Evolutionary conservation across 1,140 invertebrate genomes (phyloP).

Genomic region (Tigriopus japonicus): DNA sequence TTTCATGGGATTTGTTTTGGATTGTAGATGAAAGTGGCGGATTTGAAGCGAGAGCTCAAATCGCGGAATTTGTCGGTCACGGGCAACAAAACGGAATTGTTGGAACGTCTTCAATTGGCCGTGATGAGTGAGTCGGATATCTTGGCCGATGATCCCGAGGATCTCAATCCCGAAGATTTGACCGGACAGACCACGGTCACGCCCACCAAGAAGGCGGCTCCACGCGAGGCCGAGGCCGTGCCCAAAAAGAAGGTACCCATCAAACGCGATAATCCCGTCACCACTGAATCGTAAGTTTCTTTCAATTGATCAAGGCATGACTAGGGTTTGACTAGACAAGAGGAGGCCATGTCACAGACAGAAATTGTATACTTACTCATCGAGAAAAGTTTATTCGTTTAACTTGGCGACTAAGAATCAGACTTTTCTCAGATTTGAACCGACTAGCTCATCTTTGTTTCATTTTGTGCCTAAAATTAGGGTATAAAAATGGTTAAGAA

Average conservation of each 20-base stretch:
- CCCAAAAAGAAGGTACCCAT: conserved; percentile 8
- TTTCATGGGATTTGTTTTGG: no score
- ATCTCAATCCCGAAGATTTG: not conserved
- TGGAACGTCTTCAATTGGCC: conserved; percentile 8
- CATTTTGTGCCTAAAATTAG: no score
- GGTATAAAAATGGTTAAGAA: no score
- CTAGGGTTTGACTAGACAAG: not conserved
- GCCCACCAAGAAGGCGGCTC: not conserved
- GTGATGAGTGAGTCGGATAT: not conserved
- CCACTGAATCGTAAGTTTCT: not conserved
- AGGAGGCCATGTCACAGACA: no score
- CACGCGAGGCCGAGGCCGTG: not conserved
- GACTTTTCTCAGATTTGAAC: no score
- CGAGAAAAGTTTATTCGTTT: no score
- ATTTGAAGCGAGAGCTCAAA: conserved; percentile 11
- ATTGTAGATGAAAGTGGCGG: conserved; percentile 11
- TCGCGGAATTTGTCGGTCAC: not conserved
- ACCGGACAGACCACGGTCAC: not conserved
- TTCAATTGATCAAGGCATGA: not conserved
- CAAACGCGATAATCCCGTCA: not conserved
- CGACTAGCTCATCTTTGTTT: no score
- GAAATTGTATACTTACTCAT: no score
- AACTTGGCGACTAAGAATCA: no score
- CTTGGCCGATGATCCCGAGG: not conserved
- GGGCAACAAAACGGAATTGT: conserved; percentile 9